phyloP scores from a whole-genome alignment of 2,888 invertebrate genomes.

The Scrobipalpa costella region DNA sequence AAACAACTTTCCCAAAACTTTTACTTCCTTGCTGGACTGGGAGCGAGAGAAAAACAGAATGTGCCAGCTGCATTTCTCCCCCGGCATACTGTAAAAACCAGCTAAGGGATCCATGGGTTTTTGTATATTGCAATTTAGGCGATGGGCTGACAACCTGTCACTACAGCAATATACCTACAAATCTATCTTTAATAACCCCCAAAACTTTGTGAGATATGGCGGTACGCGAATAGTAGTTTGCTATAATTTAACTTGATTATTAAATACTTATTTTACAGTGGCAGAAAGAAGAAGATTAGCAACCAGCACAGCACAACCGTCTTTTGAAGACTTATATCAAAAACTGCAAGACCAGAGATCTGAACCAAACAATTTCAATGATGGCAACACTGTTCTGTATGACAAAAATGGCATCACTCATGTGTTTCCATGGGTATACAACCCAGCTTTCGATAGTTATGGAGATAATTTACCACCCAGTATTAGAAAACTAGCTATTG shows the following conservation, averaged over 20 bases:
- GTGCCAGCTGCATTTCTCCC: no score
- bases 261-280: constrained; percentile 46
- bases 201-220: no score
- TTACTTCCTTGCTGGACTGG: no score
- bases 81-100: no score
- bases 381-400: constrained; percentile 50
- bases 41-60: no score
- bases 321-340: constrained; percentile 62
- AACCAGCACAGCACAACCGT: constrained; percentile 43
- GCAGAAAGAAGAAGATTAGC: constrained; percentile 43
- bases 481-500: constrained; percentile 76
- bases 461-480: constrained; percentile 81
- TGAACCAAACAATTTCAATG: constrained; percentile 33
- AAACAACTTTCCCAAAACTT: background rate
- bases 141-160: no score
- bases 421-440: constrained; percentile 80
- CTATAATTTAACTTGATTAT: background rate
- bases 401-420: constrained; percentile 65
- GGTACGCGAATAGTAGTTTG: no score
- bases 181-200: no score
- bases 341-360: constrained; percentile 54
- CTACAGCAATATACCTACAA: no score
- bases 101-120: no score
- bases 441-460: constrained; percentile 68
- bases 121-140: no score